Percentiles rank a stretch among this genome's conserved stretches.
phyloP scores from a whole-genome alignment of 2,113 vertebrate genomes.

The Ophthalmotilapia sp. region DNA sequence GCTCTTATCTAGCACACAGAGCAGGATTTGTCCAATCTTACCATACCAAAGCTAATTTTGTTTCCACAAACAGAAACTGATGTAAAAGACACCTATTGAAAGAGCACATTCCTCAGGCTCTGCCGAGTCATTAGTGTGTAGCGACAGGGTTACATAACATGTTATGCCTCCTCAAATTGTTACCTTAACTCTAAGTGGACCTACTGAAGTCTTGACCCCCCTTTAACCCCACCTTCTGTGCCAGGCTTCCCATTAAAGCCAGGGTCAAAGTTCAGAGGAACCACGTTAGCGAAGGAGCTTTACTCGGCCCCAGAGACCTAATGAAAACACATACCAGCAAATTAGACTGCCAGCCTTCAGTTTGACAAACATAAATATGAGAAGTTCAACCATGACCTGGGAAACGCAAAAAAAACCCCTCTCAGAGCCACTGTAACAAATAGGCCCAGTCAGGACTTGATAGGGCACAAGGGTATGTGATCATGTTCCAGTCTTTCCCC shows the following conservation, averaged over 20 bases:
- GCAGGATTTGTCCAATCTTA: slow-evolving; percentile 23
- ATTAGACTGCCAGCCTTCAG: slow-evolving; percentile 46
- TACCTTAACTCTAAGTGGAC: slow-evolving; percentile 43
- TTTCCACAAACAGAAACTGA: slow-evolving; percentile 43
- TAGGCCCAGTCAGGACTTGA: not conserved
- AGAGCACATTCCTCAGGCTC: slow-evolving; percentile 45
- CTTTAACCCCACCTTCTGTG: not conserved
- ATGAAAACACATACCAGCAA: slow-evolving; percentile 59
- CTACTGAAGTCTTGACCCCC: slow-evolving; percentile 25
- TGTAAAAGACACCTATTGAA: slow-evolving; percentile 48
- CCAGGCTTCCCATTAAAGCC: slow-evolving; percentile 37
- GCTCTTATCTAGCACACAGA: slow-evolving; percentile 26
- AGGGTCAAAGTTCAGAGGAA: slow-evolving; percentile 50
- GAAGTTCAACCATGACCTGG: slow-evolving; percentile 45
- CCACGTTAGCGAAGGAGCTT: slow-evolving; percentile 24
- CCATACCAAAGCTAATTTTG: slow-evolving; percentile 41
- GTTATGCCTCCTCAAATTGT: slow-evolving; percentile 54
- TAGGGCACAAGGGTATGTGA: not conserved
- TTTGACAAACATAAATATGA: slow-evolving; percentile 58
- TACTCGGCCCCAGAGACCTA: slow-evolving; percentile 33
- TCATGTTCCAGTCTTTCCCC: not conserved
- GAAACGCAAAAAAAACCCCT: not conserved
- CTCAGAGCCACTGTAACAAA: slow-evolving; percentile 23
- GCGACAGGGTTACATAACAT: slow-evolving; percentile 54
- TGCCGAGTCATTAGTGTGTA: slow-evolving; percentile 29